Conservation (phyloP, 1,140 invertebrate species). For the Macrobrachium rosenbergii region DNA sequence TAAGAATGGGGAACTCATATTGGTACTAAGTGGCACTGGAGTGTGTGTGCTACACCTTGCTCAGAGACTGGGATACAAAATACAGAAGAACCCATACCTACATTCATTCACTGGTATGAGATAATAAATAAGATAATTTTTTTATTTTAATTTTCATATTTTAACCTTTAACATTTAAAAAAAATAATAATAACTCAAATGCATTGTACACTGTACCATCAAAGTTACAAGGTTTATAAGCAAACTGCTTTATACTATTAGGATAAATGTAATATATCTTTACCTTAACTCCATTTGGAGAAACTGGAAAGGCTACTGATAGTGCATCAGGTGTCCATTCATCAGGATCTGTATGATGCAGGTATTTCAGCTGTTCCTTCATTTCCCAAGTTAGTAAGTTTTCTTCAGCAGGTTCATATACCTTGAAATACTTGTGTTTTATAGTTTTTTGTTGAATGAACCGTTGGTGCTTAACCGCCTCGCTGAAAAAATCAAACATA, state of each 20-base stretch:
- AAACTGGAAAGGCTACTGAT: constrained; percentile 35
- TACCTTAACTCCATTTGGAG: constrained; percentile 41
- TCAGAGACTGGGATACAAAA: too few relatives aligned
- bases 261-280: background rate
- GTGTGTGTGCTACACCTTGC: too few relatives aligned
- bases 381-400: constrained; percentile 42
- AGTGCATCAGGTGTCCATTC: constrained; percentile 33
- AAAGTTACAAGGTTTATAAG: background rate
- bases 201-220: too few relatives aligned
- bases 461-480: constrained; percentile 14
- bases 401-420: constrained; percentile 1
- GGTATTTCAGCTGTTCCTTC: constrained; percentile 42
- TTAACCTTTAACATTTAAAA: too few relatives aligned
- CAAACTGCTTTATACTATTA: background rate
- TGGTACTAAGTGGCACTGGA: too few relatives aligned
- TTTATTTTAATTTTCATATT: too few relatives aligned
- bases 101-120: too few relatives aligned
- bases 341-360: constrained; percentile 28
- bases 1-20: too few relatives aligned
- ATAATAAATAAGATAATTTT: too few relatives aligned
- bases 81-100: too few relatives aligned
- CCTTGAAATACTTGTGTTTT: constrained; percentile 30
- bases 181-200: too few relatives aligned
- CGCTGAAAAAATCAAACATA: constrained; percentile 6
- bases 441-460: constrained; percentile 17